Conservation (phyloP, 1,140 invertebrate genomes). For the Phenacoccus solenopsis region DNA sequence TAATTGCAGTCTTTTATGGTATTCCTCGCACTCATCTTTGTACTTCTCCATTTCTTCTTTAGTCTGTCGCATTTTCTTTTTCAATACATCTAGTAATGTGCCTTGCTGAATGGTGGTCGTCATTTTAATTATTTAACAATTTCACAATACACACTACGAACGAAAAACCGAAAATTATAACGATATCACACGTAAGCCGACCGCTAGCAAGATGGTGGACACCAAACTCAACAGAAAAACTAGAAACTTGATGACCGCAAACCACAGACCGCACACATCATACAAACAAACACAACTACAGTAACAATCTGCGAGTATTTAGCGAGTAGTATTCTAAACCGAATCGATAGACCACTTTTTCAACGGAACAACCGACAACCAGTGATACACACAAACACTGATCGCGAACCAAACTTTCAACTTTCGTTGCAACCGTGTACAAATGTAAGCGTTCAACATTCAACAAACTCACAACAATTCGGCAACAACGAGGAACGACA, state of each 20-base stretch:
- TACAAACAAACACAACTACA: slow-evolving; percentile 14
- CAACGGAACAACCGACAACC: not conserved
- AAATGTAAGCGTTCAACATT: not conserved
- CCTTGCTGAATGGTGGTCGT: slow-evolving; percentile 73
- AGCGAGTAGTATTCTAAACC: not conserved
- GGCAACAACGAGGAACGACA: not conserved
- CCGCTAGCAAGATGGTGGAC: slow-evolving; percentile 6
- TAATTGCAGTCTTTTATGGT: slow-evolving; percentile 74
- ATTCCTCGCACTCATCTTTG: slow-evolving; percentile 90
- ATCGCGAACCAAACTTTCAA: not conserved
- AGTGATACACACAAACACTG: not conserved
- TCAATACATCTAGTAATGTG: slow-evolving; percentile 84
- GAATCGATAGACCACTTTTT: slow-evolving; percentile 11
- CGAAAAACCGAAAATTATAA: not conserved
- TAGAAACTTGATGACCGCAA: slow-evolving; percentile 6
- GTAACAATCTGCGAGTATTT: slow-evolving; percentile 9
- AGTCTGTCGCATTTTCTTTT: slow-evolving; percentile 98
- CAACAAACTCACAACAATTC: not conserved
- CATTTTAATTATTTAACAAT: slow-evolving; percentile 42
- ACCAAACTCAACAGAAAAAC: not conserved
- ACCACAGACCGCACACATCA: slow-evolving; percentile 13
- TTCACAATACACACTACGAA: not conserved
- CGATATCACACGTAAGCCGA: not conserved
- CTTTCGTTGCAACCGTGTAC: not conserved
- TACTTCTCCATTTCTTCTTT: slow-evolving; percentile 96